phyloP scores from a whole-genome alignment of 2,888 invertebrate genomes.

The Caenorhabditis sulstoni region DNA sequence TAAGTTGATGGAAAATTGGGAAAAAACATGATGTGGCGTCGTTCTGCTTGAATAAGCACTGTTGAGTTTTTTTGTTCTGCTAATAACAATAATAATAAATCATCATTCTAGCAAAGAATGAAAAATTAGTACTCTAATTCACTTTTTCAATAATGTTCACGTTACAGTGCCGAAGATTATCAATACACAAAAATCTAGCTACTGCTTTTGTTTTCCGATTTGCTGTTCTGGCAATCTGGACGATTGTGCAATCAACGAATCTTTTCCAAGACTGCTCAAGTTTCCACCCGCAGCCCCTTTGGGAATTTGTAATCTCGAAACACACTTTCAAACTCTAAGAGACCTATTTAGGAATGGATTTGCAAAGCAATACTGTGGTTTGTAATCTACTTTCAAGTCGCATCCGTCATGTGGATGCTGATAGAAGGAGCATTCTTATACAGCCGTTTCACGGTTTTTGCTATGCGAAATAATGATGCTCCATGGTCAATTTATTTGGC shows the following conservation, averaged over 20 bases:
- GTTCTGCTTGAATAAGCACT: no score
- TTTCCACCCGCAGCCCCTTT: constrained; percentile 71
- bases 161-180: constrained; percentile 67
- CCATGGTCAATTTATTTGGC: constrained; percentile 83
- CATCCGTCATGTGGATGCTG: constrained; percentile 85
- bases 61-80: no score
- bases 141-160: no score
- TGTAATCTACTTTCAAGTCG: constrained; percentile 83
- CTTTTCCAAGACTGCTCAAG: constrained; percentile 77
- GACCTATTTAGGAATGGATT: constrained; percentile 82
- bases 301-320: constrained; percentile 64
- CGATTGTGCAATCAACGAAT: constrained; percentile 74
- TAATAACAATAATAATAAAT: no score
- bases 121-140: no score
- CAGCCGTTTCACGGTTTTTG: constrained; percentile 83
- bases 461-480: constrained; percentile 83
- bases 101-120: no score
- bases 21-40: no score
- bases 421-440: constrained; percentile 82
- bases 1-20: neutral
- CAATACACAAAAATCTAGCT: constrained; percentile 81
- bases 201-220: constrained; percentile 82
- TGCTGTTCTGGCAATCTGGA: constrained; percentile 80
- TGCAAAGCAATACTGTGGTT: constrained; percentile 83
- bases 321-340: neutral